phyloP scores from a whole-genome alignment of 2,113 vertebrate genomes.

The Zosterops pallidus region DNA sequence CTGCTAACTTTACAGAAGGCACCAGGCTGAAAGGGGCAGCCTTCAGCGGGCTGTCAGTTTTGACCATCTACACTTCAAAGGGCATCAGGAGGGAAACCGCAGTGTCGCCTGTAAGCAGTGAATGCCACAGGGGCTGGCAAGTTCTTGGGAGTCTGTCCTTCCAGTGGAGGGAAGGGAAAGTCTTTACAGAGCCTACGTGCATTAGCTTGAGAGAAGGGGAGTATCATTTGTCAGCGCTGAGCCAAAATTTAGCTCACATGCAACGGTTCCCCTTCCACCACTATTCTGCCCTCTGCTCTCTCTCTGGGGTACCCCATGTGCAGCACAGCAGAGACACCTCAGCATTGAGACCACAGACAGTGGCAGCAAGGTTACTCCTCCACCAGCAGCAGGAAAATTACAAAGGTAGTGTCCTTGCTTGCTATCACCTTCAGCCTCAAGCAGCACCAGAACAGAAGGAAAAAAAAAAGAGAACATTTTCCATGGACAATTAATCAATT shows the following conservation, averaged over 20 bases:
- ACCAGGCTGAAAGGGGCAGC: neutral
- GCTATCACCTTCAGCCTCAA: neutral
- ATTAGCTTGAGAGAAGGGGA: neutral
- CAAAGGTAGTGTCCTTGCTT: neutral
- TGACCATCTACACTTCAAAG: neutral
- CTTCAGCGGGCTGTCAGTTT: neutral
- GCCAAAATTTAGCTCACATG: neutral
- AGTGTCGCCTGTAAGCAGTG: accelerated
- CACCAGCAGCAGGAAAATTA: neutral
- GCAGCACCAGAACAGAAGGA: neutral
- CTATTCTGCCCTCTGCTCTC: neutral
- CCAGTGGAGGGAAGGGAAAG: neutral
- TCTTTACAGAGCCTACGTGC: neutral
- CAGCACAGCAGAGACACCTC: neutral
- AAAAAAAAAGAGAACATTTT: neutral
- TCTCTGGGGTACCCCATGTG: neutral
- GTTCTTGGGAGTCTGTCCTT: neutral
- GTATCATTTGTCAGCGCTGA: neutral
- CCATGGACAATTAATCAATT: neutral
- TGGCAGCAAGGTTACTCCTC: neutral
- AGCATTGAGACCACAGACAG: neutral
- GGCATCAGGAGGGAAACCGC: neutral
- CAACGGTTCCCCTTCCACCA: neutral
- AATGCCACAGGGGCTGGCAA: neutral
- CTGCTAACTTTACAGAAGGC: neutral